phyloP scores from a whole-genome alignment of 2,888 invertebrate species.

The Shargacucullia verbasci region DNA sequence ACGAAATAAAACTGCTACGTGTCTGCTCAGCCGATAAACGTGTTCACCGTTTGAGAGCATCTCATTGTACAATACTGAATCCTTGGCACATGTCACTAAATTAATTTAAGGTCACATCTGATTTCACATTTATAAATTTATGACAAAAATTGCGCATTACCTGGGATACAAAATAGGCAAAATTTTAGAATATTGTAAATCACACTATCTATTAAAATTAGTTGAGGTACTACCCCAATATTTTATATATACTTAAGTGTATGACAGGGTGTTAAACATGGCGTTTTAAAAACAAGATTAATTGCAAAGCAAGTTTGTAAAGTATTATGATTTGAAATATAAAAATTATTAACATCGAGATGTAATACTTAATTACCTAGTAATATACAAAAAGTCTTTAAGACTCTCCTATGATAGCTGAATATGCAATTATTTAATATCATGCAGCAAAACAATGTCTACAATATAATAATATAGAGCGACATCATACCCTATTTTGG shows the following conservation, averaged over 20 bases:
- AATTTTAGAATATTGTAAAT: conserved; percentile 58
- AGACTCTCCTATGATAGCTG: conserved; percentile 61
- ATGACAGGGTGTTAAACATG: conserved; percentile 32
- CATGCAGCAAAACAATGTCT: conserved; percentile 44
- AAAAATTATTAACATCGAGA: conserved; percentile 57
- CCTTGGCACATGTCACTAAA: conserved; percentile 42
- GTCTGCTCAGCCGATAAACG: too few relatives aligned
- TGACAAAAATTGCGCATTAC: conserved; percentile 32
- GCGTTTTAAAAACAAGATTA: conserved; percentile 34
- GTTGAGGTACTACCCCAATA: conserved; percentile 37
- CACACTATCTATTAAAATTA: conserved; percentile 51
- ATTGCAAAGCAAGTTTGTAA: conserved; percentile 37
- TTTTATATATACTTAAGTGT: conserved; percentile 18
- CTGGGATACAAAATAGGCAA: conserved; percentile 52
- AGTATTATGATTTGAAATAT: conserved; percentile 49
- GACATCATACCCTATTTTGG: conserved; percentile 48
- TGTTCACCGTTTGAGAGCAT: too few relatives aligned
- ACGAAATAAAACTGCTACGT: conserved; percentile 20
- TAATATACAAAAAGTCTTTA: conserved; percentile 59
- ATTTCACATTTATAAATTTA: conserved; percentile 38
- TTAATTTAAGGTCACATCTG: conserved; percentile 37
- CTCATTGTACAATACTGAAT: conserved; percentile 35
- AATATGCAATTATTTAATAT: conserved; percentile 46
- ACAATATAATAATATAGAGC: conserved; percentile 29
- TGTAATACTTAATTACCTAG: conserved; percentile 47